A percentile compares a stretch with the other conserved stretches of the same genome.
These are phyloP conservation scores for Lontra canadensis DNA, from an alignment of 2,113 vertebrate genomes.

Conservation along the genomic window DNA sequence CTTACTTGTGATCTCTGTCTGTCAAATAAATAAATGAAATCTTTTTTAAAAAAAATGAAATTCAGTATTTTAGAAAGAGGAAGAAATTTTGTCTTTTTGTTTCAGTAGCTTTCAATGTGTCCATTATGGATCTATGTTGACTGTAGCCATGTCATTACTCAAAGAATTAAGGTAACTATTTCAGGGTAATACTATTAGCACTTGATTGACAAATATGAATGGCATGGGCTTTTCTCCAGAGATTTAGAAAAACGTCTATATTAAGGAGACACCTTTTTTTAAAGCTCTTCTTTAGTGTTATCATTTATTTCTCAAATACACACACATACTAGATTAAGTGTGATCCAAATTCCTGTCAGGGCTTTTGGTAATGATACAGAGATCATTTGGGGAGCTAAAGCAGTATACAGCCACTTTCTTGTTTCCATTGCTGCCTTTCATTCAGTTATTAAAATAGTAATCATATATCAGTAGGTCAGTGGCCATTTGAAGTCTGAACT, in stretches of 20 bases:
- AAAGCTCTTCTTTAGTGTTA: not conserved
- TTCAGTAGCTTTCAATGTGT: not conserved
- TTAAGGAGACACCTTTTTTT: not conserved
- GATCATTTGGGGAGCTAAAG: not conserved
- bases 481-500: not conserved
- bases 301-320: not conserved
- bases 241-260: not conserved
- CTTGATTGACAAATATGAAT: not conserved
- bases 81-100: not conserved
- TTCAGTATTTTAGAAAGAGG: not conserved
- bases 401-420: not conserved
- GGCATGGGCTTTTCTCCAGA: not conserved
- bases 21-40: too few relatives aligned
- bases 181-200: not conserved
- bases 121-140: not conserved
- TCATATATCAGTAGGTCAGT: not conserved
- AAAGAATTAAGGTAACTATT: not conserved
- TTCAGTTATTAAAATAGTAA: not conserved
- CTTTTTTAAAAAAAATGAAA: not conserved
- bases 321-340: not conserved
- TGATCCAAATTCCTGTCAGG: not conserved
- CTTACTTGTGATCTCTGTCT: too few relatives aligned
- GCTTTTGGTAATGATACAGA: not conserved
- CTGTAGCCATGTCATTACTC: not conserved
- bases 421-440: not conserved